Evolutionary conservation across 2,113 vertebrate species (phyloP).

Genomic region (Salvelinus sp.): DNA sequence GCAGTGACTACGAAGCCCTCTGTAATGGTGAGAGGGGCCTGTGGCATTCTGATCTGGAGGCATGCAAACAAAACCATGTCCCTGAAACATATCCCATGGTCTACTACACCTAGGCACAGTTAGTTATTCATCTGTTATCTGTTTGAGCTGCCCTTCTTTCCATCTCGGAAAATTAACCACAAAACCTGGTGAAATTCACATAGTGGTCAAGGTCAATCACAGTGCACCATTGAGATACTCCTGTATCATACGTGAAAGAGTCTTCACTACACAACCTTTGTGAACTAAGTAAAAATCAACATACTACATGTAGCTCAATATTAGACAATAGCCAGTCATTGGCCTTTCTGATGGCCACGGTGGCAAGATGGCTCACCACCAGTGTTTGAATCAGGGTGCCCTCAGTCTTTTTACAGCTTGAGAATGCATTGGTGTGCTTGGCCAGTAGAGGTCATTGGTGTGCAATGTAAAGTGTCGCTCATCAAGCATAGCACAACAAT

Average conservation of each 20-base stretch:
- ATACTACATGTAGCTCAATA: too few species aligned
- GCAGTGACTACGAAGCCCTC: constrained; percentile 66
- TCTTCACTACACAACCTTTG: too few species aligned
- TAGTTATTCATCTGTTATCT: background rate
- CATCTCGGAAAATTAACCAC: background rate
- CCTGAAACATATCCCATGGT: background rate
- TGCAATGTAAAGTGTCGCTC: background rate
- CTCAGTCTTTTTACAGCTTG: background rate
- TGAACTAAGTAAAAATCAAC: too few species aligned
- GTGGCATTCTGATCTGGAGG: too few species aligned
- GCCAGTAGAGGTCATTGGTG: constrained; percentile 41
- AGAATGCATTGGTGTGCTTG: background rate
- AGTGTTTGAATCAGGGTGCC: too few species aligned
- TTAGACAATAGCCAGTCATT: too few species aligned
- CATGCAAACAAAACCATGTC: background rate
- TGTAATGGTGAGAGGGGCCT: constrained; percentile 71
- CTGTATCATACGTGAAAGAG: constrained; percentile 29
- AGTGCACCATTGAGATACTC: too few species aligned
- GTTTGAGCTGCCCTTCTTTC: constrained; percentile 38
- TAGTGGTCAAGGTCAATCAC: constrained; percentile 48
- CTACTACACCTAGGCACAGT: constrained; percentile 57
- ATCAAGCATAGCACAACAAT: background rate
- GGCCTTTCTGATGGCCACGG: too few species aligned
- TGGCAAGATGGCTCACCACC: too few species aligned
- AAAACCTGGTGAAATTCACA: constrained; percentile 40